Conservation (phyloP, 1,140 invertebrate genomes). For the Hyphantria cunea region DNA sequence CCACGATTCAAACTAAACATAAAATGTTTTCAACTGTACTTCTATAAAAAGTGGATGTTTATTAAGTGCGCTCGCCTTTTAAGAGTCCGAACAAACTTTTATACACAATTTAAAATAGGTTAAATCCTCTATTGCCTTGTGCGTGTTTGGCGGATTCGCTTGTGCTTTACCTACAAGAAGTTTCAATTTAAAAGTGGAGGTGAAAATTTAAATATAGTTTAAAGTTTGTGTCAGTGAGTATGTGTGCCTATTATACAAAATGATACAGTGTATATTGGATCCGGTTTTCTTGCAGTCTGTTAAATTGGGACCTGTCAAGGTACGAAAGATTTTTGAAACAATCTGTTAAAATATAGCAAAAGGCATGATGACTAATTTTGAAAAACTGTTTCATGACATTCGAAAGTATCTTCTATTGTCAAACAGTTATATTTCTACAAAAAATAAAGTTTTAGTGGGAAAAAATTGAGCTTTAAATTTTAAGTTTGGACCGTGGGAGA, state of each 20-base stretch:
- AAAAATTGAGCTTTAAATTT: no score
- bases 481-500: no score
- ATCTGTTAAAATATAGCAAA: no score
- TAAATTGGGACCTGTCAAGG: constrained; percentile 27
- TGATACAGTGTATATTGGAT: constrained; percentile 34
- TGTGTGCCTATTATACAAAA: constrained; percentile 14
- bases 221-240: no score
- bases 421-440: no score
- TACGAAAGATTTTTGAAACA: no score
- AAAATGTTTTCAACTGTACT: constrained; percentile 10
- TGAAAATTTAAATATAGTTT: no score
- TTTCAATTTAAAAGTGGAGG: not conserved
- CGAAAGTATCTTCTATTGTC: no score
- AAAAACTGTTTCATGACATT: not conserved
- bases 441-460: no score
- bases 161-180: not conserved
- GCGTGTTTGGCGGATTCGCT: constrained; percentile 4
- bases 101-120: constrained; percentile 33
- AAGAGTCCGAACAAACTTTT: constrained; percentile 23
- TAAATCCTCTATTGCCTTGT: constrained; percentile 17
- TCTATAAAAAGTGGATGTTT: constrained; percentile 35
- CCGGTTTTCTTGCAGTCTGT: constrained; percentile 29
- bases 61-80: constrained; percentile 34
- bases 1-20: no score
- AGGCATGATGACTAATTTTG: no score